phyloP scores from a whole-genome alignment of 2,797 vertebrate genomes.

The Sarcophilus harrisii region DNA sequence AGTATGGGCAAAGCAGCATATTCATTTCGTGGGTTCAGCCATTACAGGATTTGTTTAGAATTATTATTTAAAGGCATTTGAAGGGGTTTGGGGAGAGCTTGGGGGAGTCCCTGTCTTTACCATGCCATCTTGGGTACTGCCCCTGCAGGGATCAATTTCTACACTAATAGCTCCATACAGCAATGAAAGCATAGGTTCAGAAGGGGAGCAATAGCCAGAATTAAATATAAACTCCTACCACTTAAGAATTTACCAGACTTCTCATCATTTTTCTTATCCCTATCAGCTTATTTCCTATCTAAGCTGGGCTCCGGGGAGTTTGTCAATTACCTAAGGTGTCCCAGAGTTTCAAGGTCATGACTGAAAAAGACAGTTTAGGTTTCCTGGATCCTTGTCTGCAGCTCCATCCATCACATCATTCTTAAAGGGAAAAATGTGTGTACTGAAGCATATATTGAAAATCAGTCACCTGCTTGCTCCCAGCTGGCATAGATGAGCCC shows the following conservation, averaged over 20 bases:
- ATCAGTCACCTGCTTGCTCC: conserved; percentile 57
- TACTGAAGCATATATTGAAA: conserved; percentile 66
- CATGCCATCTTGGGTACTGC: no score
- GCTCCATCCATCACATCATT: neutral
- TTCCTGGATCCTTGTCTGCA: neutral
- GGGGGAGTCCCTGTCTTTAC: no score
- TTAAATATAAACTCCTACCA: neutral
- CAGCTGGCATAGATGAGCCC: conserved; percentile 42
- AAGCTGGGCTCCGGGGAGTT: neutral
- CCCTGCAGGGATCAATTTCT: neutral
- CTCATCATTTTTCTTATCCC: conserved; percentile 28
- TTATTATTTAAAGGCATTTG: no score
- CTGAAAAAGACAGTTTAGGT: conserved; percentile 14
- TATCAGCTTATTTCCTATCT: conserved; percentile 10
- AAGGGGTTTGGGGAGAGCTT: no score
- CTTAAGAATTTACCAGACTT: conserved; percentile 6
- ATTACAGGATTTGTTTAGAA: no score
- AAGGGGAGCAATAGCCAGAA: neutral
- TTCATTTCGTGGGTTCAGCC: no score
- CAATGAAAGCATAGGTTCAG: neutral
- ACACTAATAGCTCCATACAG: neutral
- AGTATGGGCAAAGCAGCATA: no score
- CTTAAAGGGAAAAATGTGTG: conserved; percentile 29
- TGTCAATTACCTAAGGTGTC: neutral
- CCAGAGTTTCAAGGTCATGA: conserved; percentile 38